Conservation (phyloP, 2,888 invertebrate species). For the Sicus ferrugineus region DNA sequence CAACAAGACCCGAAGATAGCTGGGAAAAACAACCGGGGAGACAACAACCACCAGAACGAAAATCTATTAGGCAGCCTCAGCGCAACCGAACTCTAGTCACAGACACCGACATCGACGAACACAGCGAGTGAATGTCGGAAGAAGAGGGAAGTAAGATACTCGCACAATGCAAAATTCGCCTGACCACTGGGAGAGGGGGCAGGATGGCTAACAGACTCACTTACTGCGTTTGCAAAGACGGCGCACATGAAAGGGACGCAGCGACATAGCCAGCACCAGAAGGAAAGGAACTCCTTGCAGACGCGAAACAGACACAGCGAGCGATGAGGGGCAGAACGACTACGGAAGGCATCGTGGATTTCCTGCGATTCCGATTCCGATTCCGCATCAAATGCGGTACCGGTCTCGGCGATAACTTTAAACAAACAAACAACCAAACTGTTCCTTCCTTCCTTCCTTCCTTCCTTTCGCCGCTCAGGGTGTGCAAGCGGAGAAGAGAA, state of each 20-base stretch:
- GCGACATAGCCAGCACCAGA: neutral
- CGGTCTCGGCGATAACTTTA: neutral
- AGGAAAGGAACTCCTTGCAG: neutral
- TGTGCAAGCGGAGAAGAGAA: slow-evolving; percentile 5
- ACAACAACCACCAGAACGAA: neutral
- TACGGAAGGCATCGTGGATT: neutral
- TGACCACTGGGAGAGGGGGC: neutral
- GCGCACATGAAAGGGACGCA: slow-evolving; percentile 19
- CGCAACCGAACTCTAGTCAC: slow-evolving; percentile 11
- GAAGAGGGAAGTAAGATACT: neutral
- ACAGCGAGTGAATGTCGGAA: neutral
- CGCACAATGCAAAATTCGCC: too few species aligned
- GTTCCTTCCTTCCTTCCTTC: slow-evolving; percentile 11
- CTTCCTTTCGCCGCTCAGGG: neutral
- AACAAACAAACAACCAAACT: slow-evolving; percentile 16
- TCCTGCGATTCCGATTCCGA: too few species aligned
- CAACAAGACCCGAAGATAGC: neutral
- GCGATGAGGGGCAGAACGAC: neutral
- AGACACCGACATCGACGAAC: neutral
- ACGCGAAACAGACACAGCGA: neutral
- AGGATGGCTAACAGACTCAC: neutral
- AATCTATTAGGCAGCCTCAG: slow-evolving; percentile 21
- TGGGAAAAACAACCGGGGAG: neutral
- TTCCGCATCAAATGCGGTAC: too few species aligned
- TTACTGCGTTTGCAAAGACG: slow-evolving; percentile 1